Evolutionary conservation across 2,797 vertebrate species (phyloP), one percentile per base, ranked within the genome.

Genomic region (Aldrovandia affinis): DNA sequence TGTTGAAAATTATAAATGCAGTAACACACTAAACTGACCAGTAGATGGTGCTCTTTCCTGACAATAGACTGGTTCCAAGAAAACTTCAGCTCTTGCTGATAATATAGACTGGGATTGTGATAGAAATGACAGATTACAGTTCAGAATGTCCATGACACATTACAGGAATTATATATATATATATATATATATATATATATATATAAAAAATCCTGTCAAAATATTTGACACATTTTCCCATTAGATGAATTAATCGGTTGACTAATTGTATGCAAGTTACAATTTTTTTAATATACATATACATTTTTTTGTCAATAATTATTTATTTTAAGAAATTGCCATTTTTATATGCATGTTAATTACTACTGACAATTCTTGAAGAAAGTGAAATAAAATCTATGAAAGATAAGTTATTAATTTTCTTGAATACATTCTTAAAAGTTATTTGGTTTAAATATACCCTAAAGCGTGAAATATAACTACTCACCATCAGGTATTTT

Each of bases 401-500:
- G 50, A 57, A 20, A 57, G 55, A 2, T 25, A 12, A 25, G 65
- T 36, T 70, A 70, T 20, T 7, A 33, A 36, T 68, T 68, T 36
- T 12, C 14, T 68, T 73, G 14, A 73, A 73, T 20, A 39, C 18
- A 73, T 42, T 18, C 39, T 73, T 36, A 5, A 39, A 36, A 8
- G 30, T 33, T 18, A n/a, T 33, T 18, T 18, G 1, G 30, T 68
- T 18, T 68, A 10, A 33, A 10, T 12, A 68, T 18, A 10, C 2
- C 14, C 65, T 68, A 14, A 73, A 20, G 5, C 39, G 36, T 73
- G 14, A 61, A n/a, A n/a, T 80, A 14, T 18, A 12, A 80, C 39
- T 70, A 91, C 95, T 77, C 95, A 99, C 98, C 97, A 91, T 95
- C 84, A 83, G 97, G 97, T 65, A 97, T 89, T 89, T 94, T 96